Conservation (phyloP, 2,888 invertebrate genomes). For the Acrobasis repandana region DNA sequence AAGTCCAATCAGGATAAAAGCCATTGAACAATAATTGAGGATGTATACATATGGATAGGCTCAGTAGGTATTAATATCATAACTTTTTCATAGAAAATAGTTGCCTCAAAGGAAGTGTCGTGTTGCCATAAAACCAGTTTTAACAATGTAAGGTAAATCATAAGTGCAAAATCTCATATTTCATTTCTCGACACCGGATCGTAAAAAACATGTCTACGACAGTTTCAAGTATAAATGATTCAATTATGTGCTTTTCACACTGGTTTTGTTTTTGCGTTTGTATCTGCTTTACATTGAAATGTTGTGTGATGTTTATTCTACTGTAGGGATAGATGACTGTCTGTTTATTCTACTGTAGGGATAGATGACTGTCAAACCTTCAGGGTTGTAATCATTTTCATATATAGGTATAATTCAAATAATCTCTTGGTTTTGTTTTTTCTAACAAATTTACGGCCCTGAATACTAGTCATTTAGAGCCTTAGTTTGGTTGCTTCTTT, state of each 20-base stretch:
- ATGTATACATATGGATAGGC: constrained; percentile 49
- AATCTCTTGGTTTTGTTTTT: too few species aligned
- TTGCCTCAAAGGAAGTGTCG: constrained; percentile 29
- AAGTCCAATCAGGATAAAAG: constrained; percentile 21
- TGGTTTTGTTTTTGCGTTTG: not conserved
- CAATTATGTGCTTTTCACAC: constrained; percentile 20
- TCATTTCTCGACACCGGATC: constrained; percentile 15
- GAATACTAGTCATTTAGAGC: too few species aligned
- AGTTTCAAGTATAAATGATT: constrained; percentile 21
- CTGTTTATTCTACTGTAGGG: not conserved
- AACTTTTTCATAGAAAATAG: constrained; percentile 32
- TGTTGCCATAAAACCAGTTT: constrained; percentile 25
- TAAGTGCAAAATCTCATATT: constrained; percentile 12
- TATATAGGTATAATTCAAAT: too few species aligned
- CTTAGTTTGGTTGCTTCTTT: too few species aligned
- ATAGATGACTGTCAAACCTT: not conserved
- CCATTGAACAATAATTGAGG: constrained; percentile 44
- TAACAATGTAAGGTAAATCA: constrained; percentile 20
- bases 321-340: not conserved
- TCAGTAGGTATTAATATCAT: constrained; percentile 31
- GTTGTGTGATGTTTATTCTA: constrained; percentile 2
- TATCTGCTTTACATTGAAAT: constrained; percentile 18
- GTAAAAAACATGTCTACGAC: constrained; percentile 13
- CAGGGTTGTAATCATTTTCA: too few species aligned
- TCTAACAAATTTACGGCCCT: too few species aligned